Percentiles rank a stretch among this genome's conserved stretches.
phyloP scores from a whole-genome alignment of 1,140 invertebrate genomes.

The Colletes gigas region DNA sequence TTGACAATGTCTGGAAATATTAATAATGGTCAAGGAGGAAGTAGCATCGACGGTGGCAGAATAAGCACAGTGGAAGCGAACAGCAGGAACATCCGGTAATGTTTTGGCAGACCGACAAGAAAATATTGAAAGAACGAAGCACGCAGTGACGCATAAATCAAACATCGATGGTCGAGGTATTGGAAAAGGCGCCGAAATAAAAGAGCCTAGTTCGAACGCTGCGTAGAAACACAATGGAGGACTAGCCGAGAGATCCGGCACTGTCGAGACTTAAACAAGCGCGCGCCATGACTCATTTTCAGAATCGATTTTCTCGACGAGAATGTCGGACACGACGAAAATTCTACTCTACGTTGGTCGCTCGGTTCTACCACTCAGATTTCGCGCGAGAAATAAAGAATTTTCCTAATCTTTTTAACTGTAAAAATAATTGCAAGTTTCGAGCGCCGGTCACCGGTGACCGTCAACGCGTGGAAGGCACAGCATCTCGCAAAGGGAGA shows the following conservation, averaged over 20 bases:
- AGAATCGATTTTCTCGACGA: not conserved
- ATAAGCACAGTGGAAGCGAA: not conserved
- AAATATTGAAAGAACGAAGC: not conserved
- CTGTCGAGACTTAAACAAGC: not conserved
- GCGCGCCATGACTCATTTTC: not conserved
- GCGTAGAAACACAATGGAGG: not conserved
- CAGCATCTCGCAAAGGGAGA: slow-evolving; percentile 4
- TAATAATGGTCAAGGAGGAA: not conserved
- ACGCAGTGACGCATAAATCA: not conserved
- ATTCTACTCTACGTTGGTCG: not conserved
- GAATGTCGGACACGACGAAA: not conserved
- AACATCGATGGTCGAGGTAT: not conserved
- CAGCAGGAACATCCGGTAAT: not conserved
- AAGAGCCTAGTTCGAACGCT: not conserved
- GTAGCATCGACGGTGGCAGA: not conserved
- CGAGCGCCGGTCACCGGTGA: no score
- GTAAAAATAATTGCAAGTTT: no score
- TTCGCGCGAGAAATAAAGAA: not conserved
- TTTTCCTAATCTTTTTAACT: no score
- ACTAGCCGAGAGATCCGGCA: not conserved
- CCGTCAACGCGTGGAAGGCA: not conserved
- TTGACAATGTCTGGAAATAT: not conserved
- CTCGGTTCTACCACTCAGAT: no score
- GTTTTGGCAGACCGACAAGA: not conserved
- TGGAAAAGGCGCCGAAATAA: not conserved